These are phyloP conservation scores for Salarias fasciatus DNA, from an alignment of 2,797 vertebrate genomes.

Conservation along the genomic window DNA sequence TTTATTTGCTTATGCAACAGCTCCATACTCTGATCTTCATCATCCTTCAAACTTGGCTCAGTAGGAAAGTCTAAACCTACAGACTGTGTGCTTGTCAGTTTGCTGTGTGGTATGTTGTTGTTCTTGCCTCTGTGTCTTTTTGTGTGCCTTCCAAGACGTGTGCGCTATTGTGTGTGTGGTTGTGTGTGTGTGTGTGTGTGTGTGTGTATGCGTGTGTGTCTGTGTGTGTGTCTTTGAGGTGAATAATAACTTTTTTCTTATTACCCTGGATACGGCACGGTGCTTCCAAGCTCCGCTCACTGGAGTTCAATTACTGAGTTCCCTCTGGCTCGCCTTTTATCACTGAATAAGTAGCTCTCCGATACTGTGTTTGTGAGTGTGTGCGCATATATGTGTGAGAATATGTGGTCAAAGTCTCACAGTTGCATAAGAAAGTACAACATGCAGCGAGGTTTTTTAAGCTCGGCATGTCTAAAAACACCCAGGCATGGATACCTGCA, in stretches of 20 bases:
- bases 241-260: constrained; percentile 76
- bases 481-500: constrained; percentile 16
- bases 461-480: constrained; percentile 35
- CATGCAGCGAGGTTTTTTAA: constrained; percentile 15
- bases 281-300: constrained; percentile 69
- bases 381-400: constrained; percentile 29
- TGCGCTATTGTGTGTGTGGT: constrained; percentile 17
- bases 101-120: constrained; percentile 38
- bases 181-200: constrained; percentile 27
- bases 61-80: constrained; percentile 29
- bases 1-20: constrained; percentile 68
- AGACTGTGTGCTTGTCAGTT: constrained; percentile 14
- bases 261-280: constrained; percentile 66
- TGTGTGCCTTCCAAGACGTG: constrained; percentile 25
- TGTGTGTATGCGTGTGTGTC: constrained; percentile 21
- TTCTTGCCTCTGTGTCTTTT: constrained; percentile 24
- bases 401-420: constrained; percentile 30
- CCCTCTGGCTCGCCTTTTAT: constrained; percentile 75
- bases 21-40: constrained; percentile 50
- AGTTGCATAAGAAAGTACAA: constrained; percentile 30
- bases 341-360: constrained; percentile 66
- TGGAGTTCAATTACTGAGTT: constrained; percentile 78
- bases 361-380: constrained; percentile 46
- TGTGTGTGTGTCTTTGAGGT: constrained; percentile 59
- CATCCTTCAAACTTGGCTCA: constrained; percentile 54